phyloP scores from a whole-genome alignment of 2,113 vertebrate genomes.

The Colistium nudipinnis region DNA sequence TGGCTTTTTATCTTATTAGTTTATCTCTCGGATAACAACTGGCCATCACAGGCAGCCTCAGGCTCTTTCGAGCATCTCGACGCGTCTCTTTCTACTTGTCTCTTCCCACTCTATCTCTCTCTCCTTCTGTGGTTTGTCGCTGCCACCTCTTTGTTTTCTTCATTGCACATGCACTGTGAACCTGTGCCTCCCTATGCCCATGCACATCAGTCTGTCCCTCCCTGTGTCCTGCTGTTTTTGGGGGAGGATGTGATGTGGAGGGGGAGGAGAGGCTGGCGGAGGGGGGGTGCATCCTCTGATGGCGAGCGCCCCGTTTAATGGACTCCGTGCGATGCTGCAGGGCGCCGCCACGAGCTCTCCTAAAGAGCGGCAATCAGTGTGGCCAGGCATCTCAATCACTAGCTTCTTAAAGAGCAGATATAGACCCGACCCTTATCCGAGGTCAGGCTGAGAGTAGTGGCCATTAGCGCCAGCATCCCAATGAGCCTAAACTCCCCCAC shows the following conservation, averaged over 20 bases:
- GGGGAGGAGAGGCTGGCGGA: slow-evolving; percentile 30
- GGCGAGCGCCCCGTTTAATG: slow-evolving; percentile 54
- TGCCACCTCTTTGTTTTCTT: slow-evolving; percentile 52
- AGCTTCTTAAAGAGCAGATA: slow-evolving; percentile 51
- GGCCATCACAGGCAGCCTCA: slow-evolving; percentile 80
- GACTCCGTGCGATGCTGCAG: slow-evolving; percentile 54
- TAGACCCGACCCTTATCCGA: slow-evolving; percentile 46
- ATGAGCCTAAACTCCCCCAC: slow-evolving; percentile 47
- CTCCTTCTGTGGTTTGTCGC: slow-evolving; percentile 50
- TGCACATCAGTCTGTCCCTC: slow-evolving; percentile 46
- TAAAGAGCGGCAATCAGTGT: slow-evolving; percentile 69
- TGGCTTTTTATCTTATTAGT: slow-evolving; percentile 59
- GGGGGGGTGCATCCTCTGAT: slow-evolving; percentile 43
- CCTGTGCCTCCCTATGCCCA: slow-evolving; percentile 15
- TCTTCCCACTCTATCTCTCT: slow-evolving; percentile 24
- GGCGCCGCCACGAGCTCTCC: slow-evolving; percentile 40
- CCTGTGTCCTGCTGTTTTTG: slow-evolving; percentile 43
- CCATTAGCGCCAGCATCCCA: slow-evolving; percentile 41
- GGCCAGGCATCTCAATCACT: slow-evolving; percentile 67
- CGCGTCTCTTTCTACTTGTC: slow-evolving; percentile 41
- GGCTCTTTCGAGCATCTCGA: slow-evolving; percentile 72
- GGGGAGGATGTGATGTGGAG: slow-evolving; percentile 1
- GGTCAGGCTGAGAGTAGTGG: slow-evolving; percentile 47
- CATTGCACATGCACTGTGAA: slow-evolving; percentile 59
- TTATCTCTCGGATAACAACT: slow-evolving; percentile 80